phyloP scores from a whole-genome alignment of 2,888 invertebrate species.

The Rhamnusium bicolor region DNA sequence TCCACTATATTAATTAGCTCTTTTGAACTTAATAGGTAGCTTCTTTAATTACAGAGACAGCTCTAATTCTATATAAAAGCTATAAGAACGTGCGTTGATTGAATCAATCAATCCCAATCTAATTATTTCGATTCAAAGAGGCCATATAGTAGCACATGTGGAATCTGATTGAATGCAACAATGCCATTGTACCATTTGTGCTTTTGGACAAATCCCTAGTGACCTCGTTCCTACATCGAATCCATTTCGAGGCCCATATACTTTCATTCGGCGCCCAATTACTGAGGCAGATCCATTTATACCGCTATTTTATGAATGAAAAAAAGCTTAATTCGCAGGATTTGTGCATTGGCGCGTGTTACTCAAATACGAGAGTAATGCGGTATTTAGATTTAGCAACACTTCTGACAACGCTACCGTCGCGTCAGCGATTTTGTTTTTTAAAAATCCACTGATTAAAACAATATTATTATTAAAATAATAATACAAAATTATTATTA shows the following conservation, averaged over 20 bases:
- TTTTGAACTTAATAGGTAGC: conserved; percentile 21
- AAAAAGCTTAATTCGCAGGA: not conserved
- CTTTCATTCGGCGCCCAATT: conserved; percentile 49
- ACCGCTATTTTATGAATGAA: conserved; percentile 17
- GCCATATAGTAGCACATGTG: conserved; percentile 49
- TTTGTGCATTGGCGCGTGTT: not conserved
- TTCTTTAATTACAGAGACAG: conserved; percentile 20
- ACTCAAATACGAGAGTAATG: not conserved
- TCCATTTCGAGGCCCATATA: conserved; percentile 33
- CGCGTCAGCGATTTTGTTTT: no score
- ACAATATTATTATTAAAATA: no score
- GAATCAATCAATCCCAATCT: conserved; percentile 53
- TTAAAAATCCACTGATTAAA: no score
- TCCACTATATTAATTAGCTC: conserved; percentile 19
- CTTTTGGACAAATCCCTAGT: conserved; percentile 34
- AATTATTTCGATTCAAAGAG: conserved; percentile 54
- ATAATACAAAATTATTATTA: no score
- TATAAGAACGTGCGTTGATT: conserved; percentile 14
- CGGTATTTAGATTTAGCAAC: not conserved
- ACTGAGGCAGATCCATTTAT: conserved; percentile 26
- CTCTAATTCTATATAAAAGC: conserved; percentile 29
- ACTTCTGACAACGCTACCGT: not conserved
- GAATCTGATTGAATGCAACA: conserved; percentile 58
- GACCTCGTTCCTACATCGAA: conserved; percentile 41
- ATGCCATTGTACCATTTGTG: conserved; percentile 45